Conservation (phyloP, 2,888 invertebrate species). For the Elmis aenea region DNA sequence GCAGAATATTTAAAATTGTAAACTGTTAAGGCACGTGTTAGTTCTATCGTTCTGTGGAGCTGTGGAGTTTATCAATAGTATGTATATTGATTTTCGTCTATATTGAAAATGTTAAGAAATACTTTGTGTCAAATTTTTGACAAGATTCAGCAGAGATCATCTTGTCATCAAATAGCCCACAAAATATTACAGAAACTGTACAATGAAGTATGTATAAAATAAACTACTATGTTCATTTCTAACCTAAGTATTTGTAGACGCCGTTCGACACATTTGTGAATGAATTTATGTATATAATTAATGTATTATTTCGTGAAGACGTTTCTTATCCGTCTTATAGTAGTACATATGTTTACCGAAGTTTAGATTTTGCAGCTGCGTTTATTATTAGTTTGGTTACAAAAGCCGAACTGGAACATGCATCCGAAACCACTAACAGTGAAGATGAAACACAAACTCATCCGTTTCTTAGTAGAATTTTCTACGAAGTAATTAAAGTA, state of each 20-base stretch:
- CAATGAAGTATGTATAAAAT: conserved; percentile 7
- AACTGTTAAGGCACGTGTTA: no score
- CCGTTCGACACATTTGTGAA: conserved; percentile 13
- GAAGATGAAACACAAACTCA: conserved; percentile 6
- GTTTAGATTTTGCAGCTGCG: conserved; percentile 8
- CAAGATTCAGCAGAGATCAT: conserved; percentile 11
- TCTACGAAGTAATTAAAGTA: conserved; percentile 14
- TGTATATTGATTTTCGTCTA: no score
- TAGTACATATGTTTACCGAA: conserved; percentile 8
- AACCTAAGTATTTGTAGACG: conserved; percentile 9
- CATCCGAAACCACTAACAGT: background rate
- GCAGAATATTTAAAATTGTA: no score
- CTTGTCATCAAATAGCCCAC: conserved; percentile 14
- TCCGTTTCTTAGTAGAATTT: conserved; percentile 12
- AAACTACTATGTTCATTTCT: background rate
- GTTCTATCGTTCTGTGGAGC: no score
- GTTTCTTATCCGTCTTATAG: conserved; percentile 5
- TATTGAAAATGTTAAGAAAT: conserved; percentile 13
- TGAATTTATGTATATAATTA: conserved; percentile 14
- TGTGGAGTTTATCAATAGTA: no score
- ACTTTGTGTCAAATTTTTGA: conserved; percentile 45
- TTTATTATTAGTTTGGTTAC: conserved; percentile 6
- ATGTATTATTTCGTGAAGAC: conserved; percentile 8
- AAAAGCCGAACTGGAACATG: background rate
- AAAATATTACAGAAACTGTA: conserved; percentile 13